phyloP scores from a whole-genome alignment of 2,888 invertebrate genomes.

The Allolobophora icterica region DNA sequence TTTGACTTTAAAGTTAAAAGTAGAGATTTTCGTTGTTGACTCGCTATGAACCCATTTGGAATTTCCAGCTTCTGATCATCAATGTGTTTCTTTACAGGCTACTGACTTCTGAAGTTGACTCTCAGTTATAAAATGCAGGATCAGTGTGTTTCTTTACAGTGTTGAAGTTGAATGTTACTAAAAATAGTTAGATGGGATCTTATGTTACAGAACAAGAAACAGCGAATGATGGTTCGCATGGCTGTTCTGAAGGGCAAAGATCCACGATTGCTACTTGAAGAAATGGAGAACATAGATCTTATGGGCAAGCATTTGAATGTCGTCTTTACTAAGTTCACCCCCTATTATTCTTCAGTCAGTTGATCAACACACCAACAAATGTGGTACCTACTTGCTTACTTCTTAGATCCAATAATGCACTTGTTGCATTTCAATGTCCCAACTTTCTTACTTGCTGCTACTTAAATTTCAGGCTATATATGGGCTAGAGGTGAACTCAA shows the following conservation, averaged over 20 bases:
- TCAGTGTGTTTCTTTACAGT: not conserved
- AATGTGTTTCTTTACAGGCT: not conserved
- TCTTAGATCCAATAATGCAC: not conserved
- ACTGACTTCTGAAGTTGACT: too few species aligned
- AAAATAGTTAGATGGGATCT: not conserved
- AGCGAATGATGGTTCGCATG: constrained; percentile 91
- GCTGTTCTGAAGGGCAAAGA: constrained; percentile 97
- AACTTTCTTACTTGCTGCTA: not conserved
- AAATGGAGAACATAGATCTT: constrained; percentile 96
- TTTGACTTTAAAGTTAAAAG: too few species aligned
- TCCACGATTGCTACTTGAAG: constrained; percentile 89
- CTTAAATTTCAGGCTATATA: not conserved
- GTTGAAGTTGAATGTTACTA: not conserved
- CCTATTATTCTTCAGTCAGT: not conserved
- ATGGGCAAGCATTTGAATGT: constrained; percentile 78
- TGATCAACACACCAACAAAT: not conserved
- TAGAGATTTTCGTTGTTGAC: too few species aligned
- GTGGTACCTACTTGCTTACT: not conserved
- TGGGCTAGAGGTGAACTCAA: not conserved
- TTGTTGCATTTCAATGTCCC: not conserved
- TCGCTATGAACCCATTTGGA: too few species aligned
- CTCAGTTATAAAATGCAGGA: too few species aligned
- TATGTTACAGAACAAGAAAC: constrained; percentile 81
- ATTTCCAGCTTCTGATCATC: not conserved
- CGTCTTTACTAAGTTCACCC: not conserved